Evolutionary conservation across 2,797 vertebrate genomes (phyloP), one percentile per base, ranked within the genome.

Genomic region (Odontamblyopus rebecca): DNA sequence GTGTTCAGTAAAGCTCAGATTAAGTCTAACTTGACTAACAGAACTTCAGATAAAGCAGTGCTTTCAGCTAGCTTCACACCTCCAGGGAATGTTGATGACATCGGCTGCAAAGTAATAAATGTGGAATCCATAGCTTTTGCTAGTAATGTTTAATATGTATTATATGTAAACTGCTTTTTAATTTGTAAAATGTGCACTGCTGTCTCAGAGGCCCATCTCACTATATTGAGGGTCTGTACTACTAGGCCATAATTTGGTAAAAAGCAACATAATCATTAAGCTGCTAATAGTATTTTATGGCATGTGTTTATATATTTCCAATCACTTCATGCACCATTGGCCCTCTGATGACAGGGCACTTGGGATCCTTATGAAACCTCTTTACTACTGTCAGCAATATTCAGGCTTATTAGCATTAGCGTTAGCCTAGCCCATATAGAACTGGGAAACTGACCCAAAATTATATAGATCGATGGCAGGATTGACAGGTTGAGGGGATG

Each of bases 381-480:
- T 12, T 41, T 26, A 60, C 64, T 29, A 68, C 64, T 68, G 5
- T 9, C 73, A 68, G 50, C 50, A 57, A 64, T 75, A 73, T 72
- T 84, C 57, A 77, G 26, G 11, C 62, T 72, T 65, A 68, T 23
- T 62, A 63, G 61, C 35, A 63, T 63, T 66, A 41, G 51, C 51
- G 26, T 67, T 67, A 57, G 72, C 63, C 68, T 74, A 76, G 72
- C 64, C 67, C 64, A 50, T 61, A 78, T 61, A 75, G 61, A 66
- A 65, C 61, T 50, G 51, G 61, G 13, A 35, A 53, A 23, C 59
- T 30, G 57, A 70, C 26, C 67, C 74, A 61, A 76, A 76, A 60
- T 67, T 61, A 50, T 67, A 57, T 35, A 79, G 79, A 82, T 82
- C 64, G 62, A 56, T 67, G 68, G 23, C 50, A 27, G 61, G 67